phyloP scores from a whole-genome alignment of 1,140 invertebrate genomes.

The Drosophila pallidifrons region DNA sequence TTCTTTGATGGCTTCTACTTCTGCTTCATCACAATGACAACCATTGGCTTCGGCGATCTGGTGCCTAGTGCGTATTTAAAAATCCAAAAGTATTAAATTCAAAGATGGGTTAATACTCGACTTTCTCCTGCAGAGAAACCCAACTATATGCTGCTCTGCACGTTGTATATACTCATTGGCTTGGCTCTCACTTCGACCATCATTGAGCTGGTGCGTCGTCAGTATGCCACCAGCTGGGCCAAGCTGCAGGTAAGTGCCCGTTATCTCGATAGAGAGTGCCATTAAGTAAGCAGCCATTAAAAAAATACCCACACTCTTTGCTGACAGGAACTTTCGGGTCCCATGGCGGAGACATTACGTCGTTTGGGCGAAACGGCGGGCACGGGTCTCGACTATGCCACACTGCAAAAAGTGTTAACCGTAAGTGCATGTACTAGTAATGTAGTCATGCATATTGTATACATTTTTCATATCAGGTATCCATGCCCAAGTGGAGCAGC shows the following conservation, averaged over 20 bases:
- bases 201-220: constrained; percentile 94
- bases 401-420: constrained; percentile 88
- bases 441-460: not conserved
- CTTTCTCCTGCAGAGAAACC: constrained; percentile 88
- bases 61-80: constrained; percentile 90
- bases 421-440: constrained; percentile 75
- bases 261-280: not conserved
- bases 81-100: not conserved
- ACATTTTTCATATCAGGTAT: constrained; percentile 74
- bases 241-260: constrained; percentile 86
- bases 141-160: constrained; percentile 95
- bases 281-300: not conserved
- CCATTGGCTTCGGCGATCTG: constrained; percentile 96
- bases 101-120: not conserved
- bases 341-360: constrained; percentile 91
- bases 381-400: constrained; percentile 87
- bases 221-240: constrained; percentile 94
- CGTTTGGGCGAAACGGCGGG: constrained; percentile 91
- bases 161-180: constrained; percentile 96
- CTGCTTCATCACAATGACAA: constrained; percentile 97
- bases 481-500: constrained; percentile 86
- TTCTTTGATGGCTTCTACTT: constrained; percentile 98
- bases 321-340: constrained; percentile 89
- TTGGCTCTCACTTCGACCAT: constrained; percentile 97
- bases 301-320: not conserved